Conservation (phyloP, 2,888 invertebrate species). For the Steromphala cineraria region DNA sequence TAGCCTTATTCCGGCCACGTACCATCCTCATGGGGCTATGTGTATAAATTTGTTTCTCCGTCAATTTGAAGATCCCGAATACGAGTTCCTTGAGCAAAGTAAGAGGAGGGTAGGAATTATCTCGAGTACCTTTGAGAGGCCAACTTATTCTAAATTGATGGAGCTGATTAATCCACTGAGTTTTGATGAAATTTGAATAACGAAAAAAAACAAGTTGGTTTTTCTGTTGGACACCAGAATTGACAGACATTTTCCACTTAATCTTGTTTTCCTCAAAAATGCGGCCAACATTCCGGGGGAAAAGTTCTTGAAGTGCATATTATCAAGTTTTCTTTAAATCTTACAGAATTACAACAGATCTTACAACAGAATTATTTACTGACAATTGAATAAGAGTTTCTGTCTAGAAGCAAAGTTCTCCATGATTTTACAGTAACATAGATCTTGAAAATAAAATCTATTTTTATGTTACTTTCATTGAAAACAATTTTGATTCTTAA, state of each 20-base stretch:
- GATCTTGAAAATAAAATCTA: too few species aligned
- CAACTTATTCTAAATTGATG: constrained; percentile 2
- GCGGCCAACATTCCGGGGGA: too few species aligned
- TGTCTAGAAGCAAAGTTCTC: too few species aligned
- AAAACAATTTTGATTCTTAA: too few species aligned
- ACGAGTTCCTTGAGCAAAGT: neutral
- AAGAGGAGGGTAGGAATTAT: neutral
- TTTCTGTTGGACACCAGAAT: neutral
- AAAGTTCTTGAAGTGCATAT: too few species aligned
- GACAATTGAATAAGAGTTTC: too few species aligned
- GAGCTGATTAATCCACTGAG: neutral
- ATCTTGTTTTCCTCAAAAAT: neutral
- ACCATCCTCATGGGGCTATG: constrained; percentile 1
- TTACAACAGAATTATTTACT: too few species aligned
- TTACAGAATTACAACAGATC: too few species aligned
- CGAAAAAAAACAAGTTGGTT: neutral
- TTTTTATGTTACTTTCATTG: too few species aligned
- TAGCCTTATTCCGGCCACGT: constrained; percentile 10
- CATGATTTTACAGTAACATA: too few species aligned
- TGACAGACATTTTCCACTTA: neutral
- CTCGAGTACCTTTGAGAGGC: neutral
- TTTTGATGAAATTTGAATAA: constrained; percentile 8
- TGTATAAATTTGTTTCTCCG: constrained; percentile 24
- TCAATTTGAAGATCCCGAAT: neutral
- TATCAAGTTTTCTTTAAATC: too few species aligned